Evolutionary conservation across 2,113 vertebrate genomes (phyloP), one percentile per base, ranked within the genome.

Genomic region (Sisor rabdophorus): DNA sequence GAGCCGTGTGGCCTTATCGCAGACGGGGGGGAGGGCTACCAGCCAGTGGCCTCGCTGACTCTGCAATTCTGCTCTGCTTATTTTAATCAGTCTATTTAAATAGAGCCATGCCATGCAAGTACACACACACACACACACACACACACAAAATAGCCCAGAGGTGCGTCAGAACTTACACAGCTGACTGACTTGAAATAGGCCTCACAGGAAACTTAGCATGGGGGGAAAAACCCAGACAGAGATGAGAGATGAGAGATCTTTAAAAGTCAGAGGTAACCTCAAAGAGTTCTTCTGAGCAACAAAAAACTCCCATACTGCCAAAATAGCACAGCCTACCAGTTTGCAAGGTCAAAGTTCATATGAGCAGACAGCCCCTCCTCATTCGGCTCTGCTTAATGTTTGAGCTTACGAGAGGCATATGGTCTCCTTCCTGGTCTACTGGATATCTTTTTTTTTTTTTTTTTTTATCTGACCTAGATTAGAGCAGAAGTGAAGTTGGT

Each of bases 91-190:
- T 71, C 76, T 78, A 76, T 87, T 87, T 86, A 87, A 86, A 80
- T 56, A 76, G 50, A 63, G 67, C 56, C 79, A 76, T 80, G 73
- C 79, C 5, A 6, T 55, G 68, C 26, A 10, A 55, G 19, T 68
- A 76, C 67, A 74, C 72, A 79, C 47, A 74, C 78, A 80, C 73
- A 60, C 76, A 44, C 63, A 40, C 69, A 56, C 76, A 64, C 76
- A 84, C 85, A 82, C 80, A 88, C 86, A 87, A 89, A 87, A 90
- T 85, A 90, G 84, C 85, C 85, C 83, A 87, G 89, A 82, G 50
- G 84, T 87, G 86, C 87, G 86, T 88, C 87, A 86, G 83, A 87
- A 87, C 82, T 83, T 84, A 89, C 87, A 88, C 86, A 88, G 84
- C 85, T 78, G 84, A 88, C 88, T 85, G 87, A 86, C 85, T 85